Evolutionary conservation across 2,888 invertebrate species (phyloP), one percentile per base, ranked within the genome.

Genomic region (Machimus atricapillus): DNA sequence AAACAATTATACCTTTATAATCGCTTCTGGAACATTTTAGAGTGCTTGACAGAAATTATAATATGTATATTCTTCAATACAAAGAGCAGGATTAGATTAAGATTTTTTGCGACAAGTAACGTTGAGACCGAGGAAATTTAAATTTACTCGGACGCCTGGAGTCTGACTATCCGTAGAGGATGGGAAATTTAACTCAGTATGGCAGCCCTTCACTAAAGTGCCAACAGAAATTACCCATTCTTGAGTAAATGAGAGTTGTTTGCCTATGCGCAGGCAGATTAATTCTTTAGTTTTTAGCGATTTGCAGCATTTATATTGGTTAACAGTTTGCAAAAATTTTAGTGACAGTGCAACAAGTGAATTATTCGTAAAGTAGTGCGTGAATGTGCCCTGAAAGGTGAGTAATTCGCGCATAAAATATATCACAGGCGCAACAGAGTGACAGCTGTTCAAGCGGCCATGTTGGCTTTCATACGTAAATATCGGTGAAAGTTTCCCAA

Each of bases 351-450:
- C 66, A 66, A 27, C 23, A 66, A 66, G 66, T 66, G 66, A 12
- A 12, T 23, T 66, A 23, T 66, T 66, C 23, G 12, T 66, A 3
- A 27, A 66, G 27, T 66, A 27, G 66, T 23, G 3, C 7, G 27
- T 23, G 66, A 23, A 12, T 14, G 12, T 19, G 66, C 14, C 23
- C 8, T 12, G 4, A 3, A 27, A 66, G 4, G 66, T 27, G 14
- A 66, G 66, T 66, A 66, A 19, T 27, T 66, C 23, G 19, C 19
- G 23, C 23, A 23, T 27, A 66, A 23, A 66, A 14, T 66, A 66
- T 12, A 66, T 3, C 34, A 43, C 87, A 87, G 87, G 87, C 87
- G 87, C 87, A 87, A 87, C 78, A 87, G 46, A 66, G 58, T 66
- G 82, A 83, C 82, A 66, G 74, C 66, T 31, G 27, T 23, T 52